Percentiles rank a stretch among this genome's conserved stretches.
Conservation (phyloP, 1,140 invertebrate genomes). For the Heliothis virescens region DNA sequence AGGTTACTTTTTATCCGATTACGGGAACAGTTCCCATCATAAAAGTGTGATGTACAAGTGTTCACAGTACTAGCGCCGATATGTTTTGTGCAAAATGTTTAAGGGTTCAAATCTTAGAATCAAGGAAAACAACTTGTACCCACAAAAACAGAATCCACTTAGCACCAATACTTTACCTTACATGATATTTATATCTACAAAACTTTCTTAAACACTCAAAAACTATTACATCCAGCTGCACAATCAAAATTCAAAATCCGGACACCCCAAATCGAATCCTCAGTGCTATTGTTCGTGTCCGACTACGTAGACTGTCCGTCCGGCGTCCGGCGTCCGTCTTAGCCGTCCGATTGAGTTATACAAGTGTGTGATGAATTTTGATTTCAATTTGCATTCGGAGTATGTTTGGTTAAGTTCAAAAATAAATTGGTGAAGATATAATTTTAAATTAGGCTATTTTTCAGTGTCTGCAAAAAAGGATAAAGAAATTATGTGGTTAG, state of each 20-base stretch:
- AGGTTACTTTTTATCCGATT: too few relatives aligned
- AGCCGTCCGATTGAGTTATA: conserved; percentile 59
- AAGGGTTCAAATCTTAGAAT: neutral
- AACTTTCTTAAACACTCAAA: neutral
- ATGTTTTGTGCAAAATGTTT: neutral
- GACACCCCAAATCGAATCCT: conserved; percentile 17
- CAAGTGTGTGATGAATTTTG: conserved; percentile 68
- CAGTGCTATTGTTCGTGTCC: conserved; percentile 24
- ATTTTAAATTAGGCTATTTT: too few relatives aligned
- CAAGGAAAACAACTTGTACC: too few relatives aligned
- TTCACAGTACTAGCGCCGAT: too few relatives aligned
- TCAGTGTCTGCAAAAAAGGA: too few relatives aligned
- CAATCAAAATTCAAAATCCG: conserved; percentile 19
- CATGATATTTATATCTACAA: neutral
- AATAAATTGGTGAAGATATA: neutral
- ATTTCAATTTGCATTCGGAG: conserved; percentile 64
- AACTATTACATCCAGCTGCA: neutral
- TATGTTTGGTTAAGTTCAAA: conserved; percentile 15
- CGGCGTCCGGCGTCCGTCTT: conserved; percentile 44
- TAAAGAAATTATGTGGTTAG: too few relatives aligned
- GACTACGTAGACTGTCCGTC: neutral
- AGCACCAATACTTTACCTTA: too few relatives aligned
- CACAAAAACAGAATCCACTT: too few relatives aligned
- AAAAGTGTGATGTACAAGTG: too few relatives aligned
- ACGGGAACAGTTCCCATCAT: too few relatives aligned